Base-by-base conservation (phyloP, 2,888 invertebrate genomes). In the Antitype chi region DNA sequence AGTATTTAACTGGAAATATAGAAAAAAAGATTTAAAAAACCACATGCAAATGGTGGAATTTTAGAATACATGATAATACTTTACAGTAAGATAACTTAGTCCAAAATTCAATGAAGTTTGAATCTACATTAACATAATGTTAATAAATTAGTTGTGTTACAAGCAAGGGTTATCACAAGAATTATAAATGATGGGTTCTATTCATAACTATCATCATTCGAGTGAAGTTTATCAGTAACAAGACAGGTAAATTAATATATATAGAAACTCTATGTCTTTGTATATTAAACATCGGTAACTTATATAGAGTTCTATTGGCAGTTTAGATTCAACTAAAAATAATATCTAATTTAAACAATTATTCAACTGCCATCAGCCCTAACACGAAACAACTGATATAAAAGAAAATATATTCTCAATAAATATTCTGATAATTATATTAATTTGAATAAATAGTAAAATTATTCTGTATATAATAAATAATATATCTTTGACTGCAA, bases 121-220 rank as follows among this genome's bases (percentile, higher is more conserved):
- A 87, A 88, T 90, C 87, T 90, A 90, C 87, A 89, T 90, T 89
- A 91, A 91, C 88, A 89, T 88, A 87, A 91, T 92, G 94, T 96
- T 96, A 96, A 94, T 94, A 78, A 87, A 92, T 97, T 97, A 97
- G 97, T 97, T 92, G 85, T 95, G 96, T 97, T 97, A 97, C 97
- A 97, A 97, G 97, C 97, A 95, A 96, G 95, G 97, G 96, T 96
- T 96, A 96, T 94, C 92, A 95, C 95, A 94, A 94, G 90, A 92
- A 93, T 90, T 91, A 92, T 88, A 91, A 90, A 90, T 89, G 89
- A 93, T 91, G 91, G 90, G 89, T 87, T 91, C 89, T 90, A 90
- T 78, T 83, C 78, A 81, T 90, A 81, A 84, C 89, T 90, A 91
- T 87, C 88, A 89, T 89, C 85, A 85, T 88, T 88, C 74, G 64